Conservation (phyloP, 2,888 invertebrate species). For the Pinctada fucata region DNA sequence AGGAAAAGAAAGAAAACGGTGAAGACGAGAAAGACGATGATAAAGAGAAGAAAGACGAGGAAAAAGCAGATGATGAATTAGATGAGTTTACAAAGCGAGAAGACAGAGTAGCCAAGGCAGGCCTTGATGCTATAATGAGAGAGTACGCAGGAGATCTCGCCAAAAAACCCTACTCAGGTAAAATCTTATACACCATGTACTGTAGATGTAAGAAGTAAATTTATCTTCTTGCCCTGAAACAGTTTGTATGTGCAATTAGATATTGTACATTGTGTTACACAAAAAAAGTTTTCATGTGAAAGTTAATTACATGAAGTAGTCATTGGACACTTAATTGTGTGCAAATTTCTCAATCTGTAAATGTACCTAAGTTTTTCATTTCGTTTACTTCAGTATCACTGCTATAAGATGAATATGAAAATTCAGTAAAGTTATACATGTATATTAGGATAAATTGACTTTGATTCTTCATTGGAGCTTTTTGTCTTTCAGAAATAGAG, state of each 20-base stretch:
- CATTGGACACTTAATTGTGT: too few relatives aligned
- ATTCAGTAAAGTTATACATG: too few relatives aligned
- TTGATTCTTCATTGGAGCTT: too few relatives aligned
- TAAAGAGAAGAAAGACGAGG: slow-evolving; percentile 55
- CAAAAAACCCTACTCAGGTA: slow-evolving; percentile 62
- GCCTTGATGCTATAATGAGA: slow-evolving; percentile 87
- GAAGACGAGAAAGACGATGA: slow-evolving; percentile 61
- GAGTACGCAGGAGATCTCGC: slow-evolving; percentile 83
- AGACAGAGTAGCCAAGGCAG: slow-evolving; percentile 86
- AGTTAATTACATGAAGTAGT: background rate
- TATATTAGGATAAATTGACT: too few relatives aligned
- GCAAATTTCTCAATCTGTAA: too few relatives aligned
- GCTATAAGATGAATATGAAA: too few relatives aligned
- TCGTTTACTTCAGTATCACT: too few relatives aligned
- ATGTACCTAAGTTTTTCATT: too few relatives aligned
- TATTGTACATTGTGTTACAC: too few relatives aligned
- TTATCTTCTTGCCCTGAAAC: too few relatives aligned
- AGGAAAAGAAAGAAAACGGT: slow-evolving; percentile 61
- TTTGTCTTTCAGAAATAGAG: slow-evolving; percentile 35
- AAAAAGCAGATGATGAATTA: slow-evolving; percentile 76
- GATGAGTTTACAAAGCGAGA: slow-evolving; percentile 80
- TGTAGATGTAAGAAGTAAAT: slow-evolving; percentile 2
- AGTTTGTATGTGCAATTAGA: too few relatives aligned
- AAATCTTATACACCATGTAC: slow-evolving; percentile 2
- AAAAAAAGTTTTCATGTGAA: background rate